Conservation (phyloP, 2,888 invertebrate genomes). For the Branchipolynoe longqiensis region DNA sequence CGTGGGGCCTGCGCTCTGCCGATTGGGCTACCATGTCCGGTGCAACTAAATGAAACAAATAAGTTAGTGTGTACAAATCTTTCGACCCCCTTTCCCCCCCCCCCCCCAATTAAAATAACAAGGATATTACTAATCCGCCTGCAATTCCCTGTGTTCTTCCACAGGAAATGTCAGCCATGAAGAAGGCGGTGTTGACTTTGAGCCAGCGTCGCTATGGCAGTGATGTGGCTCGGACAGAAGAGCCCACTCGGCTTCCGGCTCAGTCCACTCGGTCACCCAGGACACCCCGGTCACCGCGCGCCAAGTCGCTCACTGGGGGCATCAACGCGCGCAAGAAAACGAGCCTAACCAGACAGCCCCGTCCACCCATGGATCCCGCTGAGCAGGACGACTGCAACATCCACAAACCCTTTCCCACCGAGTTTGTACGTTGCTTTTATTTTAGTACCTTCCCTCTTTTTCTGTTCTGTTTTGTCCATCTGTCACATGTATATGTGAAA, state of each 20-base stretch:
- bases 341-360: not conserved
- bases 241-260: not conserved
- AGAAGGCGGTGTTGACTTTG: conserved; percentile 78
- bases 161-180: conserved; percentile 80
- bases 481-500: too few species aligned
- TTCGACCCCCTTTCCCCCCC: too few species aligned
- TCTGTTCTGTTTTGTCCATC: too few species aligned
- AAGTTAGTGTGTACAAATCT: too few species aligned
- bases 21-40: too few species aligned
- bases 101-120: too few species aligned
- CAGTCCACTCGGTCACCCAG: not conserved
- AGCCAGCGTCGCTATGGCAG: conserved; percentile 71
- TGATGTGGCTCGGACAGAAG: conserved; percentile 38
- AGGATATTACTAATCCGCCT: too few species aligned
- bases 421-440: conserved; percentile 63
- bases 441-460: too few species aligned
- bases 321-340: not conserved
- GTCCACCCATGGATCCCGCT: conserved; percentile 45
- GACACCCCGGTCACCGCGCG: conserved; percentile 15
- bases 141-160: too few species aligned
- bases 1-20: too few species aligned
- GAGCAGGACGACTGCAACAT: conserved; percentile 64
- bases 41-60: too few species aligned
- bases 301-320: not conserved
- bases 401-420: conserved; percentile 65